Base-by-base conservation (phyloP, 2,888 invertebrate species). In the Minunthozetes semirufus region DNA sequence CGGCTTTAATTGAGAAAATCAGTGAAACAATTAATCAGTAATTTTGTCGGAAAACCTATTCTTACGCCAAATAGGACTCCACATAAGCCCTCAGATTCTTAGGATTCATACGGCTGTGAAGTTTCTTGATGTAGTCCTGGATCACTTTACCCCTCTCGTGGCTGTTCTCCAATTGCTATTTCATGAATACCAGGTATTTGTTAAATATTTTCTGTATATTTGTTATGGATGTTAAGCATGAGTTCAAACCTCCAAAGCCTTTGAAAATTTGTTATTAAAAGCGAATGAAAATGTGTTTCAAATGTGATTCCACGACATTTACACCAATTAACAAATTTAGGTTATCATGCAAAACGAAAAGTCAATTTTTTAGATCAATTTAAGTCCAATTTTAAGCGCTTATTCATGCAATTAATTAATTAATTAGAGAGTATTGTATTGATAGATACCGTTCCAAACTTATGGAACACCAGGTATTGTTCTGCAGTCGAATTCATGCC, bases 371-470 rank as follows among this genome's bases (percentile, higher is more conserved):
- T 33, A 33, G n/a, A 33, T 33, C 33, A 33, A 5, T 33, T 33
- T 33, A 5, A 5, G 33, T 33, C n/a, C n/a, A n/a, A n/a, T n/a
- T n/a, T n/a, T 46, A 15, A 46, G 11, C 11, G 15, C 11, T 19
- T 2, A 13, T 63, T 13, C 63, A 17, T 19, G 17, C 46, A 5
- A n/a, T 15, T 29, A 13, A 29, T n/a, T 48, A 15, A 4, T 19
- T 33, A 8, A 33, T 33, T 33, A 5, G 33, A n/a, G n/a, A n/a
- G n/a, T n/a, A n/a, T n/a, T 42, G 17, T 15, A 25, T 66, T 29
- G 19, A 71, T 82, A 89, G 91, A 89, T 88, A 92, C 93, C 84
- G 91, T 89, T 83, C 93, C 93, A 83, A 93, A 93, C 86, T 92
- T 91, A 84, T 94, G 93, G 82, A 91, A 90, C 80, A 92, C 88